phyloP scores from a whole-genome alignment of 1,140 invertebrate genomes.

The Schlechtendalia chinensis region DNA sequence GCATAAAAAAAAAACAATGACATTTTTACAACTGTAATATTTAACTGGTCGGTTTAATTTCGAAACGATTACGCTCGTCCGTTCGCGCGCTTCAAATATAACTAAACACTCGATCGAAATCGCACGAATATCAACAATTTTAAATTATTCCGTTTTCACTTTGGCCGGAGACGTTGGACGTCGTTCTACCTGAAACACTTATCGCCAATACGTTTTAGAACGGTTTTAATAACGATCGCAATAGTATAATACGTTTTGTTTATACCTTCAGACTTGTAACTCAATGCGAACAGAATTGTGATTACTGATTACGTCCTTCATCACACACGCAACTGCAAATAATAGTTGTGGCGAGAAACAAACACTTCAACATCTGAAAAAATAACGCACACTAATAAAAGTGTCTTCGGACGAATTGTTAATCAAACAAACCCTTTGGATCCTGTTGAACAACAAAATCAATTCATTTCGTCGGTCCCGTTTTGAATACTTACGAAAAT shows the following conservation, averaged over 20 bases:
- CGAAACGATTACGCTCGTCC: background rate
- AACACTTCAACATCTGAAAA: background rate
- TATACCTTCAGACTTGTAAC: background rate
- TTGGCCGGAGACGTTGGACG: background rate
- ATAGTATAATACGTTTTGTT: background rate
- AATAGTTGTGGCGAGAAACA: background rate
- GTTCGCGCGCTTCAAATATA: background rate
- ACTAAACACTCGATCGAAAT: too few species aligned
- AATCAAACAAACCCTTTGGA: background rate
- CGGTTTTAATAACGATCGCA: background rate
- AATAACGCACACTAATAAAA: background rate
- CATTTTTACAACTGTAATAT: too few species aligned
- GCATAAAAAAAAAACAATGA: too few species aligned
- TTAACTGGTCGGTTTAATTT: background rate
- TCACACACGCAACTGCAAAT: background rate
- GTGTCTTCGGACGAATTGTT: background rate
- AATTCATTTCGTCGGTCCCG: background rate
- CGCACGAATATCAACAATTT: too few species aligned
- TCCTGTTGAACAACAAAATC: background rate
- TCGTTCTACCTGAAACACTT: background rate
- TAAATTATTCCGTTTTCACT: background rate
- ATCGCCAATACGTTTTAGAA: background rate
- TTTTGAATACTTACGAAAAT: background rate
- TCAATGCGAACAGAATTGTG: too few species aligned
- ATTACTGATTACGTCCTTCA: background rate